These are phyloP conservation scores for Mamestra configurata DNA, from an alignment of 1,140 invertebrate species.

Conservation along the genomic window DNA sequence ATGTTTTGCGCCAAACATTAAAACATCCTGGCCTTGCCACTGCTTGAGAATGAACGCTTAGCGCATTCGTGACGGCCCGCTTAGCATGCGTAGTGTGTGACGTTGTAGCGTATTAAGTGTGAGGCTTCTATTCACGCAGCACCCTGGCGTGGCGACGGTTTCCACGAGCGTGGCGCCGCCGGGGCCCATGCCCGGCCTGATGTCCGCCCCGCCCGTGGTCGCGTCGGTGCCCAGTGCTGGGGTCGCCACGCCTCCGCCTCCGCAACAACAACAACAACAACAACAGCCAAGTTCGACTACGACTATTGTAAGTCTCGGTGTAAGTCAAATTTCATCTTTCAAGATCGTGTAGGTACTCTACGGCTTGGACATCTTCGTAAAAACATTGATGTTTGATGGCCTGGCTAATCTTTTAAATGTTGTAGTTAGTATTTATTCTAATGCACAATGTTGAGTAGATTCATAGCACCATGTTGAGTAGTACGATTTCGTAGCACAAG, in stretches of 20 bases:
- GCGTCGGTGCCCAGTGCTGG: constrained; percentile 59
- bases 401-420: too few species aligned
- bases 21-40: constrained; percentile 32
- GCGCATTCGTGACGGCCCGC: constrained; percentile 24
- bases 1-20: constrained; percentile 52
- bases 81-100: constrained; percentile 26
- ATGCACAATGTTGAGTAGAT: too few species aligned
- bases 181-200: constrained; percentile 67
- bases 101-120: background rate
- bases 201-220: constrained; percentile 67
- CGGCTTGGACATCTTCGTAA: too few species aligned
- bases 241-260: constrained; percentile 47
- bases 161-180: constrained; percentile 75
- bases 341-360: too few species aligned
- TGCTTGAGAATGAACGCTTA: constrained; percentile 58
- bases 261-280: background rate
- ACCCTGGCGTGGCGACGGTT: constrained; percentile 76
- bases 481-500: too few species aligned
- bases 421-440: too few species aligned
- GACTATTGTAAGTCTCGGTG: constrained; percentile 60
- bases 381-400: too few species aligned
- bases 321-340: too few species aligned
- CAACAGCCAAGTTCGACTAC: constrained; percentile 69
- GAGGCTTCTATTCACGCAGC: constrained; percentile 61
- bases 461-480: too few species aligned